Conservation (phyloP, 2,113 vertebrate species). For the Rousettus leschenaultii region DNA sequence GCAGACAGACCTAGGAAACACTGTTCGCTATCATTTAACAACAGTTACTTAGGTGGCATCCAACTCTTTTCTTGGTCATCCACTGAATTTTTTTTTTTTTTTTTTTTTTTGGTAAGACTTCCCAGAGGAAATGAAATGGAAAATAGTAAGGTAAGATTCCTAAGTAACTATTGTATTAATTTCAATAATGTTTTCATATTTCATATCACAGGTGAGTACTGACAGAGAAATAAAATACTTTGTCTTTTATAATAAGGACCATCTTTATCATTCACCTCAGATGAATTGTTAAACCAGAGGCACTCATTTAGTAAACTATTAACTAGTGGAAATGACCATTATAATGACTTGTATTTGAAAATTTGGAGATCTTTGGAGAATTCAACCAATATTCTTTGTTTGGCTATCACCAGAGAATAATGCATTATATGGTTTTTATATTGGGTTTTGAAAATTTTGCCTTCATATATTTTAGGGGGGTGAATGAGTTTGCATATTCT, state of each 20-base stretch:
- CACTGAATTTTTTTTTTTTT: neutral
- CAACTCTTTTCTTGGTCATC: neutral
- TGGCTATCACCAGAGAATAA: neutral
- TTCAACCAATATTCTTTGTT: neutral
- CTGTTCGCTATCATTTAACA: too few species aligned
- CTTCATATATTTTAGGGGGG: neutral
- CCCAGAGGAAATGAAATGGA: neutral
- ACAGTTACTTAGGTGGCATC: neutral
- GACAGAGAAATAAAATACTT: neutral
- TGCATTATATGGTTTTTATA: neutral
- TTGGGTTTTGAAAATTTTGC: neutral
- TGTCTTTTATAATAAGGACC: neutral
- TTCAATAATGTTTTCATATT: neutral
- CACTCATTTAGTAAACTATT: neutral
- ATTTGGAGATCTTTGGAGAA: neutral
- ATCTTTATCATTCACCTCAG: neutral
- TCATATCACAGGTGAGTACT: neutral
- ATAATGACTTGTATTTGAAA: neutral
- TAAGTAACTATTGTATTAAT: neutral
- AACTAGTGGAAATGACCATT: neutral
- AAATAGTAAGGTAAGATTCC: neutral
- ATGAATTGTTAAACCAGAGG: neutral
- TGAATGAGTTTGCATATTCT: neutral
- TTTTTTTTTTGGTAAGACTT: neutral
- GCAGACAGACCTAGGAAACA: accelerated